A percentile compares a stretch with the other conserved stretches of the same genome.
phyloP scores from a whole-genome alignment of 2,888 invertebrate genomes.

The Ashinkailepas kermadecensis region DNA sequence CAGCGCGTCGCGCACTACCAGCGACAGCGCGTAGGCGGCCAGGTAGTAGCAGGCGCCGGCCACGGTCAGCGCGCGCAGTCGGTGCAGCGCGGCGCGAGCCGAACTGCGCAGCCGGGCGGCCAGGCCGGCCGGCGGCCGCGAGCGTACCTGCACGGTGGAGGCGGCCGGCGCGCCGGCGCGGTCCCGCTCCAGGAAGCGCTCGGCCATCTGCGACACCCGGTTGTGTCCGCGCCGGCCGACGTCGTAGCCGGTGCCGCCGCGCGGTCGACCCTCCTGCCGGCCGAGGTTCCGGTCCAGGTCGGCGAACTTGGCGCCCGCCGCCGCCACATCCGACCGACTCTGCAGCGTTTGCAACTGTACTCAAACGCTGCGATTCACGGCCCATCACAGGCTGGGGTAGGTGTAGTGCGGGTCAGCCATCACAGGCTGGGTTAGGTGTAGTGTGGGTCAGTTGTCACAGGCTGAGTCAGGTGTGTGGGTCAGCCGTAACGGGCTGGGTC shows the following conservation, averaged over 20 bases:
- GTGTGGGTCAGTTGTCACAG: no score
- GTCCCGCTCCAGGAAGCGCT: constrained; percentile 63
- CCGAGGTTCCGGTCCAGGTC: no score
- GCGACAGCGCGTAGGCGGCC: not conserved
- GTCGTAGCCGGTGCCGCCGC: constrained; percentile 66
- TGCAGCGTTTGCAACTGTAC: not conserved
- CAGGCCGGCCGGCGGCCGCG: not conserved
- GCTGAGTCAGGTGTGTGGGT: no score
- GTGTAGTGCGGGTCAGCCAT: not conserved
- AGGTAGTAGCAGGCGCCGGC: not conserved
- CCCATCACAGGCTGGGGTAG: no score
- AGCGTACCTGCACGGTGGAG: not conserved
- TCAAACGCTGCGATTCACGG: no score
- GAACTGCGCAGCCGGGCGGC: not conserved
- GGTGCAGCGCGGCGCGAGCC: not conserved
- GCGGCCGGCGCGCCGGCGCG: constrained; percentile 11
- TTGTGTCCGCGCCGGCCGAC: constrained; percentile 50
- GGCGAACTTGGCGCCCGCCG: no score
- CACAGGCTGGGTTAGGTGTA: no score
- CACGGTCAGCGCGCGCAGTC: not conserved
- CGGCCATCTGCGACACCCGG: constrained; percentile 6
- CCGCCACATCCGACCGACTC: not conserved
- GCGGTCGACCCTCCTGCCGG: constrained; percentile 47
- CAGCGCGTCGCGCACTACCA: not conserved
- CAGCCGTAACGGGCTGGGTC: no score